Evolutionary conservation across 2,888 invertebrate species (phyloP).

Genomic region (Amphipyra berbera): DNA sequence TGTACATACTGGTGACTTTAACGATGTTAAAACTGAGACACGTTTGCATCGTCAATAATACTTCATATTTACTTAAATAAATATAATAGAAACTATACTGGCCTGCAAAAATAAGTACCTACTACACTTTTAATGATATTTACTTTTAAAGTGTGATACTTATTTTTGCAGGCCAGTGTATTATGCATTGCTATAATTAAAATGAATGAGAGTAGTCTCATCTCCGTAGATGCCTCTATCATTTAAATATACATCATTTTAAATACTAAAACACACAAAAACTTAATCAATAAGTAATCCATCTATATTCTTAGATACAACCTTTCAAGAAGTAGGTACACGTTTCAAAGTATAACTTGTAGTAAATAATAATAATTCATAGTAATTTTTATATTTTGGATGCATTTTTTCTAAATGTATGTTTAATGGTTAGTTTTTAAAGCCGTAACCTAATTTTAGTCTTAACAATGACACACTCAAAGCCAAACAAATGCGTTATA

Average conservation of each 20-base stretch:
- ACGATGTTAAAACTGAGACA: conserved; percentile 25
- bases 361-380: background rate
- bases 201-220: conserved; percentile 17
- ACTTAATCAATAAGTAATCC: conserved; percentile 19
- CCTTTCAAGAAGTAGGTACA: conserved; percentile 33
- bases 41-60: conserved; percentile 38
- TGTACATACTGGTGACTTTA: conserved; percentile 55
- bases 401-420: conserved; percentile 4
- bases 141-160: no score
- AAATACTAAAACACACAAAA: conserved; percentile 15
- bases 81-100: conserved; percentile 7
- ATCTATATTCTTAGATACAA: conserved; percentile 32
- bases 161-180: no score
- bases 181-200: conserved; percentile 12
- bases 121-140: no score
- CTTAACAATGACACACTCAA: conserved; percentile 26
- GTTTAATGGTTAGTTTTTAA: background rate
- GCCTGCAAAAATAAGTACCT: no score
- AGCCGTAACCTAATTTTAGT: conserved; percentile 1
- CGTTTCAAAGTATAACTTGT: conserved; percentile 5
- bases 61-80: conserved; percentile 30
- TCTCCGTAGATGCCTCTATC: background rate
- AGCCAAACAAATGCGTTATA: conserved; percentile 13
- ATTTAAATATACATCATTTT: conserved; percentile 5
- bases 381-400: conserved; percentile 5